Conservation (phyloP, 2,888 invertebrate genomes). For the Nymphalis urticae region DNA sequence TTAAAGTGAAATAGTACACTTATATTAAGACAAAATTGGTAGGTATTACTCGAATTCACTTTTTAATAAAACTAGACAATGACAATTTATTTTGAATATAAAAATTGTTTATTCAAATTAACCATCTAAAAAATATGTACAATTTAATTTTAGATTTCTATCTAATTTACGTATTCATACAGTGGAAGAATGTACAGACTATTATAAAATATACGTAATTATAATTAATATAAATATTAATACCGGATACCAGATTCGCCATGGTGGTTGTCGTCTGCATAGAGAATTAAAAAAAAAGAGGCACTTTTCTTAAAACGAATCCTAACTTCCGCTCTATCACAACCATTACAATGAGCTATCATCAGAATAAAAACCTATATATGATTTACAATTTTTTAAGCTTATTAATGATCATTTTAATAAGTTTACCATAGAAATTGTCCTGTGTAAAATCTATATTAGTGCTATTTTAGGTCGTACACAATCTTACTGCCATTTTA, state of each 20-base stretch:
- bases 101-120: constrained; percentile 11
- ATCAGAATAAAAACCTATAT: constrained; percentile 19
- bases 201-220: neutral
- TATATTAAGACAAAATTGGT: constrained; percentile 5
- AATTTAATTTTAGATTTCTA: constrained; percentile 20
- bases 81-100: neutral
- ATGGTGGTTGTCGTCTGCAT: neutral
- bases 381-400: neutral
- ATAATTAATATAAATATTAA: constrained; percentile 4
- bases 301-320: constrained; percentile 63
- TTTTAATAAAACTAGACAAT: constrained; percentile 4
- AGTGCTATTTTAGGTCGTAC: too few relatives aligned
- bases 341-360: constrained; percentile 71
- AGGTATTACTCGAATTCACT: neutral
- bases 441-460: constrained; percentile 4
- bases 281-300: constrained; percentile 42
- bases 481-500: too few relatives aligned
- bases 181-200: constrained; percentile 18
- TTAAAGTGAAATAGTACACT: constrained; percentile 7
- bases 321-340: constrained; percentile 60
- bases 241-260: neutral
- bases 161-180: constrained; percentile 23
- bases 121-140: constrained; percentile 17
- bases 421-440: neutral
- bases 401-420: neutral